Evolutionary conservation across 2,113 vertebrate genomes (phyloP), one percentile per base, ranked within the genome.

Genomic region (Tenrec ecaudatus): DNA sequence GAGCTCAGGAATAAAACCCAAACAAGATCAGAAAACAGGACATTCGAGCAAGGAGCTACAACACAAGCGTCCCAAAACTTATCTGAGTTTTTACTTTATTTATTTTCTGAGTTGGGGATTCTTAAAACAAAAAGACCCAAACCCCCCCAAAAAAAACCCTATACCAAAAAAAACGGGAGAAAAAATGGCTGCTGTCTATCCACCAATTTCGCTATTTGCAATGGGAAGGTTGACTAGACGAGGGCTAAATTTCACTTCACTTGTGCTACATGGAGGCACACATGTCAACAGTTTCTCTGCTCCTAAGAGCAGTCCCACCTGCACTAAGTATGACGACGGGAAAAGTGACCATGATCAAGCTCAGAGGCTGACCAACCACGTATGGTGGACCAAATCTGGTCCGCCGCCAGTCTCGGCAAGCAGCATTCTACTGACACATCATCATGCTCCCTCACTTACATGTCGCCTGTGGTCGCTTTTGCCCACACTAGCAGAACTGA

Each of bases 51-150:
- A 31, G 14, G n/a, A 25, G 25, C 71, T 89, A 33, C 3, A 83
- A 86, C 4, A 53, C 7, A 43, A 89, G n/a, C n/a, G 69, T 7
- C 22, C 53, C 58, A 84, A 68, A 90, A 31, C 5, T 87, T 8
- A 40, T 90, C 79, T 92, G 69, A 79, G 29, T 68, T 89, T 95
- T 80, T 19, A 91, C 4, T 77, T 71, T 57, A 78, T 77, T 86
- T 85, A 78, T 77, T 86, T 85, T 80, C 81, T 47, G 78, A 71
- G 12, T 2, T 81, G 31, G 73, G 14, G 40, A 73, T 78, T 3
- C 43, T 40, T 19, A 8, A 76, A 66, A 88, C 71, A 22, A 88
- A 53, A 53, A 53, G n/a, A n/a, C n/a, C 47, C 47, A 53, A 53
- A 53, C 6, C n/a, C n/a, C n/a, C n/a, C 40, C 40, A 40, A 40